phyloP scores from a whole-genome alignment of 2,113 vertebrate species.

The Recurvirostra avosetta region DNA sequence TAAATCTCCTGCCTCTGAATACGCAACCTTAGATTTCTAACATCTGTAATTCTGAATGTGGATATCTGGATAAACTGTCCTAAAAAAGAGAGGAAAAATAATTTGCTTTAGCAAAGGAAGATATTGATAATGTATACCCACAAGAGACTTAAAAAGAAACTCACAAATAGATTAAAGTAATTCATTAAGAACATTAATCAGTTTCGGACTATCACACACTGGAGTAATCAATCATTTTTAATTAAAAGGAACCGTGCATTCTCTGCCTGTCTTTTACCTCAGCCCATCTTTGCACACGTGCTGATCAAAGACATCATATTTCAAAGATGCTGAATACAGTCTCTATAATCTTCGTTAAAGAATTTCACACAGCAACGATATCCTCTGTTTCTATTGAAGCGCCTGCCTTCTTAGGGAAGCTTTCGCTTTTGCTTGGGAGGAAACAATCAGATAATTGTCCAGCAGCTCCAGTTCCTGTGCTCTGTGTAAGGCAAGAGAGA shows the following conservation, averaged over 20 bases:
- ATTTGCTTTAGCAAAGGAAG: conserved; percentile 15
- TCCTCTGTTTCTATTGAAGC: not conserved
- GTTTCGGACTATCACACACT: not conserved
- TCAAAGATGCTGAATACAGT: not conserved
- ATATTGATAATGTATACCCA: not conserved
- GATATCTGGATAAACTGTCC: not conserved
- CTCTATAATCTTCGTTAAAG: not conserved
- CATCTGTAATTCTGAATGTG: not conserved
- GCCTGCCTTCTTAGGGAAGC: not conserved
- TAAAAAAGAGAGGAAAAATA: not conserved
- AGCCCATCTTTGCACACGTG: not conserved
- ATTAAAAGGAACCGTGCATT: conserved; percentile 24
- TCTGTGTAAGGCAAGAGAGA: not conserved
- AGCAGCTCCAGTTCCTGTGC: not conserved
- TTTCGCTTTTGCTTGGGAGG: not conserved
- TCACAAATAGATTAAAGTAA: conserved; percentile 14
- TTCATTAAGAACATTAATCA: conserved; percentile 45
- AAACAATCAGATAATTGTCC: not conserved
- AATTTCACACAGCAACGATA: not conserved
- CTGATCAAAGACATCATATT: not conserved
- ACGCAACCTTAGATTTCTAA: not conserved
- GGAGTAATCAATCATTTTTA: conserved; percentile 55
- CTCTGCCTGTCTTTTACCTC: not conserved
- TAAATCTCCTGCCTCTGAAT: not conserved
- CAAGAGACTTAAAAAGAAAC: not conserved